phyloP scores from a whole-genome alignment of 2,888 invertebrate species.

The Cremastinae sp. region DNA sequence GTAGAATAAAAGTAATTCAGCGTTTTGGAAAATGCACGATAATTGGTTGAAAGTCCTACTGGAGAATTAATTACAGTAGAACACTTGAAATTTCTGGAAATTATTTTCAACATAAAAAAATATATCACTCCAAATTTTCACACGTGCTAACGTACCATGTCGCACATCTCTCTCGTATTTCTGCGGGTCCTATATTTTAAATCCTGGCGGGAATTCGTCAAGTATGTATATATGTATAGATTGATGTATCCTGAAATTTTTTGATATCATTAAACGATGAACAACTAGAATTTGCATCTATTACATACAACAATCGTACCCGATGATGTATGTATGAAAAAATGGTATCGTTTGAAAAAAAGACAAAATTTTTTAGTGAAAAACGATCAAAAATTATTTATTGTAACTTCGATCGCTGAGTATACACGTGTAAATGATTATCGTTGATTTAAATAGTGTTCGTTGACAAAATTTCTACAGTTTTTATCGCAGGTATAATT shows the following conservation, averaged over 20 bases:
- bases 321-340: background rate
- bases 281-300: too few relatives aligned
- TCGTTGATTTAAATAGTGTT: constrained; percentile 35
- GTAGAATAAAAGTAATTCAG: constrained; percentile 19
- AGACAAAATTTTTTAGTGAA: constrained; percentile 3
- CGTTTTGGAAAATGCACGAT: background rate
- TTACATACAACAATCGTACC: too few relatives aligned
- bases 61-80: background rate
- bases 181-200: too few relatives aligned
- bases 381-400: constrained; percentile 41
- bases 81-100: constrained; percentile 41
- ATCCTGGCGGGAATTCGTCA: too few relatives aligned
- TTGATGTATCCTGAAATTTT: too few relatives aligned
- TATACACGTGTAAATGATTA: constrained; percentile 37
- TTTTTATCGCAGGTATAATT: constrained; percentile 24
- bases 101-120: constrained; percentile 20
- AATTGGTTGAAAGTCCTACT: background rate
- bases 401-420: constrained; percentile 28
- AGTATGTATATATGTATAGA: too few relatives aligned
- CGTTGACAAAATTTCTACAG: constrained; percentile 20
- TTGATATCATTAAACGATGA: too few relatives aligned
- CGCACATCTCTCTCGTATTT: background rate
- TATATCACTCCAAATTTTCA: background rate
- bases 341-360: background rate
- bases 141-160: constrained; percentile 15